Evolutionary conservation across 2,797 vertebrate genomes (phyloP).

Genomic region (Myioborus miniatus): DNA sequence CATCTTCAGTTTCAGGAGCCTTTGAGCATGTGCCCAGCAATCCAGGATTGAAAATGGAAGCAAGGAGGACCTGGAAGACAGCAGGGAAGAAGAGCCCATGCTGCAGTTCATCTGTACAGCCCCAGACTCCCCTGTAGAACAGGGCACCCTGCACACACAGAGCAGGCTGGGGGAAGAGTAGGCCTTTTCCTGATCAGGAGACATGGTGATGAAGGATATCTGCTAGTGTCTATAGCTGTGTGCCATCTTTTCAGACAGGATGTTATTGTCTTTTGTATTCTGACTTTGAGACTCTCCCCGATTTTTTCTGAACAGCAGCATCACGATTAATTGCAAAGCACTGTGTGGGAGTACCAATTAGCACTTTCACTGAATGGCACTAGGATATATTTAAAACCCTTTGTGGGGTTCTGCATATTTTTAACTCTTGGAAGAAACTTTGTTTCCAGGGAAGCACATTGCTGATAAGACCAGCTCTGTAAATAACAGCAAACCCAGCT

Average conservation of each 20-base stretch:
- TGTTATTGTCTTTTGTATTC: neutral
- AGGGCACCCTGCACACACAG: neutral
- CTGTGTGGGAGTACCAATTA: conserved; percentile 32
- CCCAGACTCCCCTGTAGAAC: neutral
- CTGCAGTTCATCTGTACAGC: neutral
- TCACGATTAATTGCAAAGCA: neutral
- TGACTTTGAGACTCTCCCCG: neutral
- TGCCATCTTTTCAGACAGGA: neutral
- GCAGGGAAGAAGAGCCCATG: neutral
- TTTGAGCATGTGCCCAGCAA: neutral
- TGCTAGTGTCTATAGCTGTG: neutral
- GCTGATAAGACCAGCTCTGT: neutral
- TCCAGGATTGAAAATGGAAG: neutral
- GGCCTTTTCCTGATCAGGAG: neutral
- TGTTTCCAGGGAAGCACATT: neutral
- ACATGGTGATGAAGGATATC: rapidly evolving
- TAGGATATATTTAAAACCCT: conserved; percentile 14
- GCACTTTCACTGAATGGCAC: neutral
- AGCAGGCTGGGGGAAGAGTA: neutral
- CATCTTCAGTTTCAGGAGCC: neutral
- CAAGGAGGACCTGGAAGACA: neutral
- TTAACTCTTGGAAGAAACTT: conserved; percentile 36
- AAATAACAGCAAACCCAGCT: neutral
- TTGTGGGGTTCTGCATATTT: neutral
- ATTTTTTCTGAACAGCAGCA: neutral